Conservation (phyloP, 1,140 invertebrate species). For the Ericerus pela region DNA sequence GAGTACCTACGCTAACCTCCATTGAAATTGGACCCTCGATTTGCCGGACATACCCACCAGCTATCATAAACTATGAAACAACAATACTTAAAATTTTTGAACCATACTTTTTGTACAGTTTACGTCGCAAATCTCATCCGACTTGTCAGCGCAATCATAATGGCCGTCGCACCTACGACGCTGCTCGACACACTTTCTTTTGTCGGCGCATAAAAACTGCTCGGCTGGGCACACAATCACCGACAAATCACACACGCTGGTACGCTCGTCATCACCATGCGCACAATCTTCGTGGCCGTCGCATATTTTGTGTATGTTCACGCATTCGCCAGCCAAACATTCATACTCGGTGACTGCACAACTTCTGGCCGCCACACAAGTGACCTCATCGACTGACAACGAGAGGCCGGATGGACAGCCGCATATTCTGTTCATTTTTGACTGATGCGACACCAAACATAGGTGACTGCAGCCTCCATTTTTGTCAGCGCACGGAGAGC, state of each 20-base stretch:
- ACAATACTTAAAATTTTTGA: neutral
- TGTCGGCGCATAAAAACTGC: constrained; percentile 41
- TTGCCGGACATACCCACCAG: too few relatives aligned
- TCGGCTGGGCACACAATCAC: constrained; percentile 31
- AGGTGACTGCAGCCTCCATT: constrained; percentile 42
- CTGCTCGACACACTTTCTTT: constrained; percentile 28
- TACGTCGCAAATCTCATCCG: constrained; percentile 22
- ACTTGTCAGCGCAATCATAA: constrained; percentile 24
- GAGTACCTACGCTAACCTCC: too few relatives aligned
- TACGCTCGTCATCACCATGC: constrained; percentile 44
- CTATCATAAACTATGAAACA: constrained; percentile 1
- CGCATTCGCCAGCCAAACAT: constrained; percentile 26
- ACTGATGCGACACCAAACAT: constrained; percentile 17
- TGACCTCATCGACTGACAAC: constrained; percentile 33
- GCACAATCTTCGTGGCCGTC: constrained; percentile 43
- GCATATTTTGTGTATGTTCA: constrained; percentile 30
- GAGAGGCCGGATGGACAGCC: constrained; percentile 43
- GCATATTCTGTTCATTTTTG: constrained; percentile 30
- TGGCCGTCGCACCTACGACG: constrained; percentile 19
- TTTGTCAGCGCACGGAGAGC: constrained; percentile 39
- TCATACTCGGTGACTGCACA: constrained; percentile 23
- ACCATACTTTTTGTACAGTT: constrained; percentile 3
- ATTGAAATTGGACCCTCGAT: too few relatives aligned
- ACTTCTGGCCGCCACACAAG: constrained; percentile 31
- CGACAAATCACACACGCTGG: constrained; percentile 28